Evolutionary conservation across 2,797 vertebrate genomes (phyloP).

Genomic region (Betta splendens): DNA sequence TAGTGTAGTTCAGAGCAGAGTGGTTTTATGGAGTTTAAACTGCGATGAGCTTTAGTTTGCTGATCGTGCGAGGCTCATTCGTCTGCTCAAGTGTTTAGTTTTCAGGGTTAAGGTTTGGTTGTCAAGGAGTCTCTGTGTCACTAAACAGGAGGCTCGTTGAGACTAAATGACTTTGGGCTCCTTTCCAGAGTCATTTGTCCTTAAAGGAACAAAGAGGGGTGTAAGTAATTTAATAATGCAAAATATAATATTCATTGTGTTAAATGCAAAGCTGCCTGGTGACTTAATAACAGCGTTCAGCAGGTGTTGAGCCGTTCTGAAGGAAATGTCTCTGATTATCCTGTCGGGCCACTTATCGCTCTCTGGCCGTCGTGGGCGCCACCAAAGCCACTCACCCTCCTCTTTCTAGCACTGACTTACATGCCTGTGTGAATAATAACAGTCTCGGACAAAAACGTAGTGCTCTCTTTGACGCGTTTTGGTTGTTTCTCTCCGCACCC

Average conservation of each 20-base stretch:
- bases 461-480: constrained; percentile 52
- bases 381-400: neutral
- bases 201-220: neutral
- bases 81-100: constrained; percentile 20
- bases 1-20: neutral
- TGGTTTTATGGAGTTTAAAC: neutral
- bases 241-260: constrained; percentile 24
- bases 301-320: constrained; percentile 5
- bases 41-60: constrained; percentile 11
- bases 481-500: constrained; percentile 54
- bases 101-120: constrained; percentile 13
- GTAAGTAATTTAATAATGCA: constrained; percentile 23
- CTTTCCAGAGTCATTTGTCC: constrained; percentile 27
- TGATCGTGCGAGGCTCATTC: constrained; percentile 12
- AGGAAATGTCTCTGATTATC: constrained; percentile 5
- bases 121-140: constrained; percentile 6
- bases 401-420: too few relatives aligned
- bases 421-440: too few relatives aligned
- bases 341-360: constrained; percentile 2
- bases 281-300: constrained; percentile 6
- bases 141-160: constrained; percentile 3
- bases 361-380: neutral
- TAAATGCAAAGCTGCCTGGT: neutral
- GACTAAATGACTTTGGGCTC: constrained; percentile 5
- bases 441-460: too few relatives aligned